Evolutionary conservation across 2,888 invertebrate species (phyloP), one percentile per base, ranked within the genome.

Genomic region (Melanargia galathea): DNA sequence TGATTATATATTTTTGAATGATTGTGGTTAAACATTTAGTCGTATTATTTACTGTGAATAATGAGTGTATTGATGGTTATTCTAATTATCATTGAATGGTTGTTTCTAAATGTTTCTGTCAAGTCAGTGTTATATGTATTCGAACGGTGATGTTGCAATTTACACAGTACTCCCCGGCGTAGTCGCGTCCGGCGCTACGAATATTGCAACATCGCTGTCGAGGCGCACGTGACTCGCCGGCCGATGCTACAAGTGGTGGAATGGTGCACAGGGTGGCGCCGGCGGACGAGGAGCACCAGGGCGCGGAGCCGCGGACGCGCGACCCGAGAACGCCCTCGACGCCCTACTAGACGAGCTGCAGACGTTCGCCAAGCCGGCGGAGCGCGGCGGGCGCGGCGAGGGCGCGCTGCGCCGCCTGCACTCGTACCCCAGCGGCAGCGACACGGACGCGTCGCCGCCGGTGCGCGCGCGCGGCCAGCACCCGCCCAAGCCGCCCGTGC

Each of bases 321-420:
- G 95, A 92, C 93, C 96, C 93, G 97, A 97, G 95, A 97, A 97
- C 95, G 97, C 97, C 94, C 97, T 97, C 96, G 97, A 97, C 95
- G 97, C 97, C 94, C 90, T 97, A 95, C 92, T 97, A 96, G 97
- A 97, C 87, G 97, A 97, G 87, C 93, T 97, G 71, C 97, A 97
- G 88, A 97, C 97, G 35, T 97, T 97, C 86, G 95, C 97, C 61
- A 95, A 95, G 82, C 97, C 97, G 57, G 77, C 77, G 71, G 77
- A 79, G 58, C 79, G 95, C 95, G 58, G 76, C 65, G 75, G 66
- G 26, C 60, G 84, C 94, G 43, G 74, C 59, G 86, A 92, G 48
- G 93, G 93, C 13, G 92, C 95, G 16, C 88, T 96, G 72, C 93
- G 96, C 16, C 93, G 97, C 48, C 90, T 97, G 72, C 96, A 95